These are phyloP conservation scores for Proctacanthus coquilletti DNA, from an alignment of 1,140 invertebrate species.

Conservation along the genomic window DNA sequence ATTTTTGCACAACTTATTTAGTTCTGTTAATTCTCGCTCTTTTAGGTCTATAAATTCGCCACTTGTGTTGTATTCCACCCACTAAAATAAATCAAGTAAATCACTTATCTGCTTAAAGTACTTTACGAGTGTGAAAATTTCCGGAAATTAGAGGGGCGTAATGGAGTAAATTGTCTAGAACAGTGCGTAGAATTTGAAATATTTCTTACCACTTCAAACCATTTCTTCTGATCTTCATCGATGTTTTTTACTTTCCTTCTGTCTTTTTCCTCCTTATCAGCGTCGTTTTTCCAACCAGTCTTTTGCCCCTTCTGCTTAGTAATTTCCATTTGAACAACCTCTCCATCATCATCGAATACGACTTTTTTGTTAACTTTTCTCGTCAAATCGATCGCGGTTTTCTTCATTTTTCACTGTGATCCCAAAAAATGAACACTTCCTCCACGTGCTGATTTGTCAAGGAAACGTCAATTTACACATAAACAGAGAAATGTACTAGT, in stretches of 20 bases:
- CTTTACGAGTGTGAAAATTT: too few relatives aligned
- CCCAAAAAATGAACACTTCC: not conserved
- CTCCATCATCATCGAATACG: constrained; percentile 20
- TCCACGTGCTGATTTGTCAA: not conserved
- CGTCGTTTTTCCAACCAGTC: constrained; percentile 10
- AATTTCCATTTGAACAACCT: constrained; percentile 10
- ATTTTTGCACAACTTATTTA: constrained; percentile 21
- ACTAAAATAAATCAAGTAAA: not conserved
- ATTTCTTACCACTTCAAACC: constrained; percentile 21
- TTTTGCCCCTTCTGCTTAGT: constrained; percentile 2
- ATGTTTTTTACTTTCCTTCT: constrained; percentile 10
- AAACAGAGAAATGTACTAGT: not conserved
- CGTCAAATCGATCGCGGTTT: not conserved
- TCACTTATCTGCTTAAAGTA: too few relatives aligned
- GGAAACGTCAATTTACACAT: not conserved
- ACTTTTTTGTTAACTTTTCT: constrained; percentile 16
- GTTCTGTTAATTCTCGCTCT: constrained; percentile 22
- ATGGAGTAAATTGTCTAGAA: constrained; percentile 7
- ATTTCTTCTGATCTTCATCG: constrained; percentile 18
- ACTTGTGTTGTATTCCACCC: constrained; percentile 13
- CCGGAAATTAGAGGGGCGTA: too few relatives aligned
- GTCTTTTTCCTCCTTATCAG: constrained; percentile 5
- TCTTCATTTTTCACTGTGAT: not conserved
- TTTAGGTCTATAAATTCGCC: constrained; percentile 27
- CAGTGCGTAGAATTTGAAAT: not conserved